A percentile compares a stretch with the other conserved stretches of the same genome.
These are phyloP conservation scores for Nematolebias whitei DNA, from an alignment of 2,113 vertebrate species.

Conservation along the genomic window DNA sequence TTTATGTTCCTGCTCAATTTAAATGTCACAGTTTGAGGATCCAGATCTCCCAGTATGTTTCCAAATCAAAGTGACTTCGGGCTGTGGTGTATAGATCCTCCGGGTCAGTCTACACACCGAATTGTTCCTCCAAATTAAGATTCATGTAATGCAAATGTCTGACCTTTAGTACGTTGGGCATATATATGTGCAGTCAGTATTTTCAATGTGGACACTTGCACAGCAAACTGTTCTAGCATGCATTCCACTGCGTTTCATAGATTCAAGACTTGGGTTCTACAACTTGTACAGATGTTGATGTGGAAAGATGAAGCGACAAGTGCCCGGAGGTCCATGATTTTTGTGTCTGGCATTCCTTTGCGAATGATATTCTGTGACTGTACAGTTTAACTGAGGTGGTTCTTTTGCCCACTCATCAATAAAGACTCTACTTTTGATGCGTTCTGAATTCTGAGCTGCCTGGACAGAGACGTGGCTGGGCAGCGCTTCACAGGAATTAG, in stretches of 20 bases:
- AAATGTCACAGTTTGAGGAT: constrained; percentile 43
- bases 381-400: constrained; percentile 79
- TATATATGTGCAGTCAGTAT: constrained; percentile 69
- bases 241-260: constrained; percentile 74
- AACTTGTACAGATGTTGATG: constrained; percentile 70
- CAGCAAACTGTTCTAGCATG: constrained; percentile 76
- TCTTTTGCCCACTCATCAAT: constrained; percentile 81
- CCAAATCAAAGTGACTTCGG: constrained; percentile 31
- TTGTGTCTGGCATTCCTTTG: constrained; percentile 69
- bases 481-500: too few species aligned
- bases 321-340: constrained; percentile 67
- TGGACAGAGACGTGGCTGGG: constrained; percentile 23
- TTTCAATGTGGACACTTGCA: constrained; percentile 70
- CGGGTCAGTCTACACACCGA: constrained; percentile 26
- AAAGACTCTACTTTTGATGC: constrained; percentile 83
- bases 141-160: constrained; percentile 66
- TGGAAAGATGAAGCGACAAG: constrained; percentile 49
- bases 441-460: constrained; percentile 50
- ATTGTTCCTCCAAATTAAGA: constrained; percentile 65
- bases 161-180: constrained; percentile 61
- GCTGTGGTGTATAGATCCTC: constrained; percentile 27
- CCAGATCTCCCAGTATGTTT: constrained; percentile 49
- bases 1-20: constrained; percentile 35
- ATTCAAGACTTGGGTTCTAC: constrained; percentile 56
- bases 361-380: constrained; percentile 77